Evolutionary conservation across 2,797 vertebrate genomes (phyloP), one percentile per base, ranked within the genome.

Genomic region (Cetoscarus ocellatus): DNA sequence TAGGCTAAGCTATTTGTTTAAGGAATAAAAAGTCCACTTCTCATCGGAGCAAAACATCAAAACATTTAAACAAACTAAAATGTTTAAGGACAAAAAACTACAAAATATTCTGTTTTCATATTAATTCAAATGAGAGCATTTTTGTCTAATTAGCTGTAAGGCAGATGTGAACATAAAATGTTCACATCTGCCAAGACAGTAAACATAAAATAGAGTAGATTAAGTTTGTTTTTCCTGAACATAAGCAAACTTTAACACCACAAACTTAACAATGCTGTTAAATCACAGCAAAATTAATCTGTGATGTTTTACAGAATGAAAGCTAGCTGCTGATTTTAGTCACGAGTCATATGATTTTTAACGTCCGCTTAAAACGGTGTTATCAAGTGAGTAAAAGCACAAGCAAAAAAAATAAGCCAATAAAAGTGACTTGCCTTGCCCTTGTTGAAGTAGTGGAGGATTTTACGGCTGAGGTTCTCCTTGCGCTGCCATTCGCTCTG

Each of bases 401-500:
- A 36, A 65, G 50, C 12, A 47, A 27, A 19, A 6, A 67, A 49
- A 56, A 12, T 14, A 47, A 57, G 60, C 3, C 45, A 9, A 40
- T 58, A 27, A 68, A n/a, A 57, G 17, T 39, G 35, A 80, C 92
- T 89, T 88, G 96, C 98, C 96, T 99, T 99, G 87, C 98, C 98
- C 96, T 99, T 99, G 95, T 98, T 99, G 95, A 99, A 99, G 94
- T 99, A 99, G 94, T 99, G 98, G 82, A 99, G 96, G 91, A 99
- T 97, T 92, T 99, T 99, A 73, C 98, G 96, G 88, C 97, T 98
- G 76, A 99, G 95, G 76, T 96, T 96, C 87, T 99, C 98, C 87
- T 99, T 99, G 82, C 98, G 96, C 72, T 99, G 98, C 98, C 98
- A 99, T 92, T 99, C 98, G 54, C 96, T 98, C 92, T 99, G 98